Base-by-base conservation (phyloP, 1,140 invertebrate genomes). In the Cherax quadricarinatus region DNA sequence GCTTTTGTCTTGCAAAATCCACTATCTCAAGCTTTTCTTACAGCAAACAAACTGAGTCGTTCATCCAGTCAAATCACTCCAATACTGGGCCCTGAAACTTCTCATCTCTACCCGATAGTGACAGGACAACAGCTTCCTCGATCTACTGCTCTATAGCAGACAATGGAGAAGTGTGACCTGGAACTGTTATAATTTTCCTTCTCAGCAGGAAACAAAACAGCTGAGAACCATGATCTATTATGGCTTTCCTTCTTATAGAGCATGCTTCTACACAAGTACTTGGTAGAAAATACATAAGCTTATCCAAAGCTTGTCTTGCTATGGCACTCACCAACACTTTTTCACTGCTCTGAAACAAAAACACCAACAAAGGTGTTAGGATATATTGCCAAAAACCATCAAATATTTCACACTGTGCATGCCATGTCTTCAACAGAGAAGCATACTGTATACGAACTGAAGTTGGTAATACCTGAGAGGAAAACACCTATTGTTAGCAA, bases 301-400 rank as follows among this genome's bases (percentile, higher is more conserved):
- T 70, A 18, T 70, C 66, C 66, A 70, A 41, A 70, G 66, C 70
- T 75, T 75, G n/a, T 75, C 70, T 75, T 75, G 70, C 30, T 75
- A 30, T 75, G 70, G 70, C n/a, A 75, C 70, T 75, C 70, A 30
- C 70, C 70, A 75, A 75, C 70, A 75, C 70, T 75, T 75, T 41
- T 75, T 75, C 70, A 75, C 70, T 75, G 70, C 24, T 75, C 70
- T 75, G 70, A 75, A 75, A 75, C 70, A 75, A 75, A 75, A 75
- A 75, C n/a, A 24, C n/a, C 70, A 24, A 75, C n/a, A 24, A 75
- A 75, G 70, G 70, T 75, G 70, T 75, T 75, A 75, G 70, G 70
- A 75, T 75, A 10, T 75, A 30, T 75, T 75, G 70, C 70, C n/a
- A 75, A 75, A 30, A 30, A 30, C 6, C 21, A 75, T 75, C 24